Evolutionary conservation across 2,113 vertebrate species (phyloP).

Genomic region (Oophaga pumilio): DNA sequence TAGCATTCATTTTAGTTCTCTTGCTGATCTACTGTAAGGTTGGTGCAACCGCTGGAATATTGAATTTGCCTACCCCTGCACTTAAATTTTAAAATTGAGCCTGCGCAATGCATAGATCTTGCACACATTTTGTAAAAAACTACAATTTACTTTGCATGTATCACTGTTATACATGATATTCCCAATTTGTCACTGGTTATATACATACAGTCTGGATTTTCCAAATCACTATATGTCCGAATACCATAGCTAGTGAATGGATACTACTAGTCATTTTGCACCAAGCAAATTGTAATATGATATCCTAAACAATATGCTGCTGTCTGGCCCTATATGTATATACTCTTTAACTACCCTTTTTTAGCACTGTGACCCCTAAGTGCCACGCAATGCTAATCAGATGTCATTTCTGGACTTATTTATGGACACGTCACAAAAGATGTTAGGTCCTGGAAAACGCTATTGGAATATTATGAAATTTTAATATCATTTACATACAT

Average conservation of each 20-base stretch:
- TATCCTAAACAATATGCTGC: constrained; percentile 13
- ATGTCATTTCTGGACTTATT: constrained; percentile 3
- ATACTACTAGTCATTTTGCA: not conserved
- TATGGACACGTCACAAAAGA: not conserved
- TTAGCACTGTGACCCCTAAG: constrained; percentile 55
- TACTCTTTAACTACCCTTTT: not conserved
- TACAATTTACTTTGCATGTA: not conserved
- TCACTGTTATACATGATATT: constrained; percentile 10
- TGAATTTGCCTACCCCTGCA: constrained; percentile 20
- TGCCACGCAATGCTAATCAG: constrained; percentile 40
- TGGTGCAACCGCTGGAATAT: not conserved
- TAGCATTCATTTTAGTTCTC: not conserved
- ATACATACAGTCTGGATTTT: not conserved
- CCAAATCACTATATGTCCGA: not conserved
- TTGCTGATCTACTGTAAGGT: not conserved
- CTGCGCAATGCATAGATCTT: constrained; percentile 45
- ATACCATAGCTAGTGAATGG: not conserved
- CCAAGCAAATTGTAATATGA: constrained; percentile 37
- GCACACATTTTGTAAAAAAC: constrained; percentile 14
- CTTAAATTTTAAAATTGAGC: not conserved
- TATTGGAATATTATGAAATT: not conserved
- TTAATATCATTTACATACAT: not conserved
- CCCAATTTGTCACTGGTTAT: not conserved
- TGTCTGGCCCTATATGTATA: constrained; percentile 6
- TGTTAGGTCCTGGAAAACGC: not conserved